Evolutionary conservation across 2,797 vertebrate genomes (phyloP), one percentile per base, ranked within the genome.

Genomic region (Agapornis canus): DNA sequence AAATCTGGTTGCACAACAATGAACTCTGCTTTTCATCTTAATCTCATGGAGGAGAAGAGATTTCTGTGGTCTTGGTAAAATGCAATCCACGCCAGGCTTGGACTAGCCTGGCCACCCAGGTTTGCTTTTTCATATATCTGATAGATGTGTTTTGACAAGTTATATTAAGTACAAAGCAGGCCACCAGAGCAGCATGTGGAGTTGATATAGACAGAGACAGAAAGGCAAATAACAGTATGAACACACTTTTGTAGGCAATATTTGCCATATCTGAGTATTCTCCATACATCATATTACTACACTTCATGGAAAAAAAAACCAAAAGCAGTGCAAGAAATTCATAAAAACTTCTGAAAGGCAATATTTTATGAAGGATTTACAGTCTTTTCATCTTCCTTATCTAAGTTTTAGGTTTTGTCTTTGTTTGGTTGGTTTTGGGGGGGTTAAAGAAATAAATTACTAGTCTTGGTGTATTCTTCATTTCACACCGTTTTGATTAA

Each of bases 141-240:
- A 98, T 98, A 98, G 98, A 98, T 98, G 96, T 97, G 97, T 98
- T 98, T 98, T 98, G 98, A 98, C 98, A 98, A 97, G 97, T 97
- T 98, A 97, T 98, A 98, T 98, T 98, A 98, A 98, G 97, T 98
- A 98, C 98, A 98, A 98, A 98, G 98, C 95, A 95, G 90, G 97
- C 97, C 97, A 98, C 97, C 87, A 91, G 97, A 97, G 96, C 96
- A 96, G 97, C 97, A 98, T 97, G 97, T 98, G 98, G 97, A 98
- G 97, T 97, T 98, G 97, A 98, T 98, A 95, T 94, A 98, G 97
- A 60, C 59, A 78, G 95, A 97, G 94, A 97, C 97, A 97, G 97
- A 95, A 95, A 98, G 93, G 97, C 97, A 97, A 97, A 97, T 91
- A 97, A 47, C 93, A 94, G 86, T 94, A 96, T 93, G 97, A 96